Conservation (phyloP, 2,888 invertebrate genomes). For the Leptarthrus brevirostris region DNA sequence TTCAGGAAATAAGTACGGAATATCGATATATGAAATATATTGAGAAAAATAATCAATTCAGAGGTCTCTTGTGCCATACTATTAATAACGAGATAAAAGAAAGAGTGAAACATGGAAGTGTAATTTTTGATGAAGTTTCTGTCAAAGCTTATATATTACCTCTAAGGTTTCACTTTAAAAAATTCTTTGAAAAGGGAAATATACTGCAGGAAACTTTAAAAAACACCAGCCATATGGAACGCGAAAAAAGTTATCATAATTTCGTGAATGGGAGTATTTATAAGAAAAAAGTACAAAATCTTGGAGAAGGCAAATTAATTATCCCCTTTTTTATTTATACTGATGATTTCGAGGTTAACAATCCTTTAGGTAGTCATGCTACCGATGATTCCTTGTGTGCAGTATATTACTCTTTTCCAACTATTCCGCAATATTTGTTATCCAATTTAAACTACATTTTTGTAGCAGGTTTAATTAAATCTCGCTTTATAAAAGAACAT, state of each 20-base stretch:
- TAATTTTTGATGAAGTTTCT: neutral
- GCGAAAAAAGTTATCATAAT: neutral
- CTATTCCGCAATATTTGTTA: too few species aligned
- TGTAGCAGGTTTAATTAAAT: slow-evolving; percentile 49
- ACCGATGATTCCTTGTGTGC: too few species aligned
- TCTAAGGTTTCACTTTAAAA: slow-evolving; percentile 20
- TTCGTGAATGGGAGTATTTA: neutral
- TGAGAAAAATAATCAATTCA: too few species aligned
- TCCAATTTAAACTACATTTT: slow-evolving; percentile 53
- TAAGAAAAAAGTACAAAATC: neutral
- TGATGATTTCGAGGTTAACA: too few species aligned
- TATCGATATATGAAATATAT: too few species aligned
- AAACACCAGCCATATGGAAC: neutral
- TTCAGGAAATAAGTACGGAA: neutral
- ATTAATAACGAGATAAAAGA: too few species aligned
- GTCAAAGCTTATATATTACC: slow-evolving; percentile 11
- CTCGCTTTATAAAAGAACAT: slow-evolving; percentile 47
- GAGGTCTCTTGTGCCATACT: too few species aligned
- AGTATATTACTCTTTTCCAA: slow-evolving; percentile 45
- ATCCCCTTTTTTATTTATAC: too few species aligned
- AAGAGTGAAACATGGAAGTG: too few species aligned
- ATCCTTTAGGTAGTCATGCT: too few species aligned
- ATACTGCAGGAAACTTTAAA: neutral
- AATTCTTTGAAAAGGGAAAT: slow-evolving; percentile 32
- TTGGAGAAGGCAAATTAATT: too few species aligned